Evolutionary conservation across 2,888 invertebrate genomes (phyloP), one percentile per base, ranked within the genome.

Genomic region (Lycia hirtaria): DNA sequence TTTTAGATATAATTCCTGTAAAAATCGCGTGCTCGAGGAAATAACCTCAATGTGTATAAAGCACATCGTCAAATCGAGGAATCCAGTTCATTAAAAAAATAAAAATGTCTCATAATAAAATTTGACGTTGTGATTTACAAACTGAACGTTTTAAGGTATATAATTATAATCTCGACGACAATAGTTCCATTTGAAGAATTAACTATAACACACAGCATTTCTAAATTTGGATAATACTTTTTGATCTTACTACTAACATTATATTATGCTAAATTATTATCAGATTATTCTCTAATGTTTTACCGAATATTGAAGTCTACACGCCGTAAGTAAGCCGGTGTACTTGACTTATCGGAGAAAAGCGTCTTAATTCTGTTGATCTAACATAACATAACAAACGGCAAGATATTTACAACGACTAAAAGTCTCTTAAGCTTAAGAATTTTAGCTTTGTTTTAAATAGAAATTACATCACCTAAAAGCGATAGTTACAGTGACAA

Each of bases 221-320:
- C 88, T 88, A 89, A 87, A 82, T 82, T 88, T 88, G 90, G 88
- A 85, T 90, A 91, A 91, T 91, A 91, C 91, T 91, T 91, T 80
- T 88, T 82, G 81, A 85, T 82, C 90, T 90, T 89, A 67, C 47
- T 86, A 78, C 63, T 86, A 87, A 87, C 73, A 71, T 81, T 79
- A 78, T 68, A 81, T 85, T 87, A 89, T 77, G 75, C 87, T 89
- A 88, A 85, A 76, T 89, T 89, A 88, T 89, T 87, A 89, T 89
- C 86, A 75, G 86, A 73, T 80, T 89, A 88, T 77, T 78, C 73
- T 78, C 80, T 82, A 88, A 79, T 81, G 81, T 83, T 69, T 75
- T 81, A 85, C 83, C 77, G 78, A 81, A 78, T 80, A 80, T 78
- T 73, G 66, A 67, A 65, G 74, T 77, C 85, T 87, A 87, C 81